Base-by-base conservation (phyloP, 2,797 vertebrate genomes). In the Enteromius treurensis region DNA sequence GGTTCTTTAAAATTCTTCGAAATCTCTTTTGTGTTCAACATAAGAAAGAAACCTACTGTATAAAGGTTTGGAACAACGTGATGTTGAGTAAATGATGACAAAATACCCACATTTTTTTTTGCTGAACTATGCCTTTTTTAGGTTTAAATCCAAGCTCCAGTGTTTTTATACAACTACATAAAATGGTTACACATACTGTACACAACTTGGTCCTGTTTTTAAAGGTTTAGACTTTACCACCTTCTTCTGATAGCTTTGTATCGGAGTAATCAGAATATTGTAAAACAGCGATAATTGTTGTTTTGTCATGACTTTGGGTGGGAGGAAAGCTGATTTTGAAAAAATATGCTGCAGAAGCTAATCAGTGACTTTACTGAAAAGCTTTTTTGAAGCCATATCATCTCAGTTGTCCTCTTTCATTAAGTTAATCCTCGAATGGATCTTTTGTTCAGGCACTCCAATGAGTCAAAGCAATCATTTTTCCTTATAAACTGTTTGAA, bases 401-500 rank as follows among this genome's bases (percentile, higher is more conserved):
- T 77, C 49, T 77, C 37, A 58, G 73, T 58, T 69, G 64, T 77
- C 73, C 51, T 29, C 13, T 77, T 77, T 77, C 47, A 77, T 69
- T 68, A 77, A 45, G 14, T 49, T 45, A 76, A 83, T 83, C 74
- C 64, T 76, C 73, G 7, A 53, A 37, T 69, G 40, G 23, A 60
- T 83, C 70, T 82, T 76, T 75, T 77, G 74, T 83, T 77, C 13
- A 69, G 64, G 37, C 40, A 49, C 73, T 77, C 26, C 60, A 76
- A 76, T 82, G 45, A 75, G 71, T 82, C 71, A 82, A 82, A 82
- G 62, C 71, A 53, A 55, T 82, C 0, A 6, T 67, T 82, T 82
- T 75, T 55, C 62, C 19, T 55, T n/a, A 67, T 45, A 76, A 76
- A 82, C 32, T 49, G 37, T 83, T 83, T 77, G 62, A 83, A 83